These are phyloP conservation scores for Anodontia alba DNA, from an alignment of 2,888 invertebrate genomes.

Conservation along the genomic window DNA sequence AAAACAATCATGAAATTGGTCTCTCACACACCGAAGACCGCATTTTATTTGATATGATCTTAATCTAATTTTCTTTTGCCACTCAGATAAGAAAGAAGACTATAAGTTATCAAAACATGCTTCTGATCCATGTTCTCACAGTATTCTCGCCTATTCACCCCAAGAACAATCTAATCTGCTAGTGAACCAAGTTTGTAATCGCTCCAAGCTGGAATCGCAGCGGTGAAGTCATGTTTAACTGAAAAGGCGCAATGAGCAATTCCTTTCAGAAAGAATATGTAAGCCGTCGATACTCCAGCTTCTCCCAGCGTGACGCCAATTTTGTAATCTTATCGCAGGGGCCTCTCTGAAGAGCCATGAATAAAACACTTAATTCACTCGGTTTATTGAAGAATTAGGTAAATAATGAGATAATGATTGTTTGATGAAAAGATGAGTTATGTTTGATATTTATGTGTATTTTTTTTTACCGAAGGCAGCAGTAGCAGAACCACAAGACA, in stretches of 20 bases:
- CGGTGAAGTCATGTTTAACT: neutral
- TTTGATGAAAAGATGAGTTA: neutral
- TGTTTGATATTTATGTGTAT: neutral
- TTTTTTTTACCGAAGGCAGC: too few relatives aligned
- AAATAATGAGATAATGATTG: neutral
- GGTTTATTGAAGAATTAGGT: neutral
- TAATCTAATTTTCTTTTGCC: neutral
- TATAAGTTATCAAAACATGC: conserved; percentile 10
- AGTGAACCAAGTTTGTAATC: neutral
- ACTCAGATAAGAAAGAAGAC: neutral
- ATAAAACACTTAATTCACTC: conserved; percentile 2
- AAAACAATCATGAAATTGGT: too few relatives aligned
- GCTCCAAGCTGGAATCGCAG: neutral
- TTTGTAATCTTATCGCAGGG: conserved; percentile 3
- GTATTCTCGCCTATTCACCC: neutral
- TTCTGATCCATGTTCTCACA: conserved; percentile 9
- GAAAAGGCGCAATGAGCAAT: neutral
- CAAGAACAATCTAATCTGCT: neutral
- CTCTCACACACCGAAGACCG: too few relatives aligned
- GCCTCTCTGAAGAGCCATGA: neutral
- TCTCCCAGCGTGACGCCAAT: conserved; percentile 4
- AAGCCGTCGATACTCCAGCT: neutral
- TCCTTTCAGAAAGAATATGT: neutral
- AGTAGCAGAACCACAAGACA: too few relatives aligned
- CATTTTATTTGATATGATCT: neutral